These are phyloP conservation scores for Acrobasis consociella DNA, from an alignment of 2,888 invertebrate genomes.

Conservation along the genomic window DNA sequence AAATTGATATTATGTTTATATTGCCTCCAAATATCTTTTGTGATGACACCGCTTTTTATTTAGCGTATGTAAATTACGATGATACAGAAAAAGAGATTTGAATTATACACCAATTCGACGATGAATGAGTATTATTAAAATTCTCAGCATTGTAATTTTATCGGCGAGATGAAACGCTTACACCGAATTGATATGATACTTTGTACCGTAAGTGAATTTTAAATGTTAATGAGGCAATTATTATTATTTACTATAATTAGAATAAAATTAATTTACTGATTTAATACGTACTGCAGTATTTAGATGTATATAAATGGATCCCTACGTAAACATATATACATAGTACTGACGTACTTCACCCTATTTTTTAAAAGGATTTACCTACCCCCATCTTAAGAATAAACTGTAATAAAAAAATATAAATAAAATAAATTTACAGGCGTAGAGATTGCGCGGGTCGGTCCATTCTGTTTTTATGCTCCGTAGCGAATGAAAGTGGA, in stretches of 20 bases:
- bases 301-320: not conserved
- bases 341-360: no score
- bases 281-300: slow-evolving; percentile 1
- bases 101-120: slow-evolving; percentile 75
- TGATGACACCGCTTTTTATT: slow-evolving; percentile 83
- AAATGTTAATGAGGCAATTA: slow-evolving; percentile 32
- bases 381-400: no score
- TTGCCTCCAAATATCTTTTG: slow-evolving; percentile 83
- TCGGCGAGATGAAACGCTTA: slow-evolving; percentile 52
- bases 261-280: not conserved
- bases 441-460: no score
- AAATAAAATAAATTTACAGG: no score
- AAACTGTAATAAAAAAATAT: no score
- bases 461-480: no score
- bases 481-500: no score
- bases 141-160: slow-evolving; percentile 59
- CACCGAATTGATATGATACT: slow-evolving; percentile 38
- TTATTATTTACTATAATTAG: slow-evolving; percentile 15
- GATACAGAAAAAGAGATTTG: slow-evolving; percentile 79
- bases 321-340: no score
- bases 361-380: no score
- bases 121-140: slow-evolving; percentile 73
- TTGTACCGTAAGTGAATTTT: slow-evolving; percentile 37
- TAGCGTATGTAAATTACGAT: slow-evolving; percentile 81
- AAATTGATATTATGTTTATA: slow-evolving; percentile 84